Base-by-base conservation (phyloP, 2,888 invertebrate genomes). In the Plagodis dolabraria region DNA sequence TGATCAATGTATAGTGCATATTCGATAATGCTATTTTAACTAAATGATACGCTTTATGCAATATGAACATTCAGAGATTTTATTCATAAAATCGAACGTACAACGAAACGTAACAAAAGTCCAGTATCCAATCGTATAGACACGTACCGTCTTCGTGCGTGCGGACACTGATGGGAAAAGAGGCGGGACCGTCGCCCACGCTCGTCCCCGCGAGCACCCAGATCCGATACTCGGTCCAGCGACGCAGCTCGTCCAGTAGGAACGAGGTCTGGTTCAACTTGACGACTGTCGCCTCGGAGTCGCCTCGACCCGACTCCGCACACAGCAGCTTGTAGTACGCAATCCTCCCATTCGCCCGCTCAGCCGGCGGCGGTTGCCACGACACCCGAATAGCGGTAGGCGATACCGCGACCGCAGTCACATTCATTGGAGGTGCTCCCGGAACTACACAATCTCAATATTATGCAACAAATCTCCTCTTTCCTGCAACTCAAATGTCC, bases 61-160 rank as follows among this genome's bases (percentile, higher is more conserved):
- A 22, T 22, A 22, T 2, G 22, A 1, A 22, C 22, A 22, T 22
- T 22, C 22, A 22, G 22, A 22, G 22, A 4, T 22, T 2, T 22
- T 22, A 22, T 22, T 75, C 80, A 79, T 67, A 81, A 80, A 77
- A 81, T 79, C 75, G 83, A 82, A 80, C 77, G 66, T 12, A 43
- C 53, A 47, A 12, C 47, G n/a, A 57, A 33, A 12, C 43, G 36
- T 45, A 34, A 57, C 53, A 60, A 57, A 48, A 68, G 68, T 53
- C 48, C 53, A 63, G 45, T 49, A 49, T 53, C 33, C 52, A 49
- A 58, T 47, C 22, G 53, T 69, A 61, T 53, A 56, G 87, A 87
- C 85, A 97, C 98, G 96, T 98, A 99, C 99, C 99, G 96, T 98
- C 99, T 96, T 99, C 99, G 86, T 97, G 97, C 73, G 99, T 99